Conservation (phyloP, 92 coral and sea anemone genomes). For the Zoanthus sociatus region DNA sequence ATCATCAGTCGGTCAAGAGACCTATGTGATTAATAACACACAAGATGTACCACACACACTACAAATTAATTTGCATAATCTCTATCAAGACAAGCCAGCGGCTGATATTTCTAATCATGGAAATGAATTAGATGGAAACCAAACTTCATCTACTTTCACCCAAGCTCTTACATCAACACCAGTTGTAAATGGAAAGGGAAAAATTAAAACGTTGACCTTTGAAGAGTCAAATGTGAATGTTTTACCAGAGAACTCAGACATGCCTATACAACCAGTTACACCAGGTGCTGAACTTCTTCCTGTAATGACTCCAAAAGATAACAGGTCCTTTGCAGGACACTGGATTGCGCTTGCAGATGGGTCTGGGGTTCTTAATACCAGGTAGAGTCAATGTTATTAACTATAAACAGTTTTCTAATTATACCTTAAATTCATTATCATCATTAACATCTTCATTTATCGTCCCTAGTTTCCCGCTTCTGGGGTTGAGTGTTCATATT, state of each 20-base stretch:
- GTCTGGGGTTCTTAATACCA: slow-evolving; percentile 91
- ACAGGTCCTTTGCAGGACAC: slow-evolving; percentile 73
- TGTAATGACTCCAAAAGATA: slow-evolving; percentile 68
- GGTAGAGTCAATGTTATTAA: slow-evolving; percentile 49
- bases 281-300: slow-evolving; percentile 28
- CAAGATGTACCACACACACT: background rate
- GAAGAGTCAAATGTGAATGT: slow-evolving; percentile 45
- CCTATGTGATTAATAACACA: slow-evolving; percentile 23
- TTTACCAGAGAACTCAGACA: background rate
- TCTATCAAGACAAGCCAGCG: background rate
- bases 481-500: no score
- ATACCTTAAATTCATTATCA: background rate
- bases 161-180: slow-evolving; percentile 82
- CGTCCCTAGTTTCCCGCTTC: no score
- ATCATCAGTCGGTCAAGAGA: slow-evolving; percentile 16
- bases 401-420: background rate
- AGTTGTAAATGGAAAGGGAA: slow-evolving; percentile 49
- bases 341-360: slow-evolving; percentile 94
- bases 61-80: background rate
- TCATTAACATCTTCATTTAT: no score
- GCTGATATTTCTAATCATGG: background rate
- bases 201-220: slow-evolving; percentile 57
- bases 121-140: background rate
- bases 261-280: slow-evolving; percentile 5
- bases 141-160: slow-evolving; percentile 8